Conservation (phyloP, 2,888 invertebrate genomes). For the Scrobipalpa costella region DNA sequence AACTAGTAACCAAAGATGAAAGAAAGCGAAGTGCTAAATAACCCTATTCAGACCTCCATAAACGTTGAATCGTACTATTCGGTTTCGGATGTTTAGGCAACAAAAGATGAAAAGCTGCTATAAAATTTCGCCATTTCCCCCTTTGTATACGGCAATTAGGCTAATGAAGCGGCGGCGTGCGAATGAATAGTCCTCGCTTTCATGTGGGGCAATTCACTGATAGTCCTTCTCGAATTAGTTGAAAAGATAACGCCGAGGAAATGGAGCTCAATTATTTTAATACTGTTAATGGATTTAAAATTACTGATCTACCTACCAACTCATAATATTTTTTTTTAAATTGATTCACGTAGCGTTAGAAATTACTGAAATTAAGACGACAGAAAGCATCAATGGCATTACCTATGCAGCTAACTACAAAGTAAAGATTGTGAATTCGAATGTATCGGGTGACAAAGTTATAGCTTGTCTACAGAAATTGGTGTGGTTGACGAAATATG, state of each 20-base stretch:
- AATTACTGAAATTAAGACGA: neutral
- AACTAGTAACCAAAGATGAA: slow-evolving; percentile 11
- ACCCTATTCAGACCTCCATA: slow-evolving; percentile 21
- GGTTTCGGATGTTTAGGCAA: slow-evolving; percentile 38
- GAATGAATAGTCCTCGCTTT: slow-evolving; percentile 76
- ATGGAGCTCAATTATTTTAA: slow-evolving; percentile 26
- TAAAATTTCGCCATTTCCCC: slow-evolving; percentile 74
- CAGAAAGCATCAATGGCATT: neutral
- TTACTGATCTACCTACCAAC: slow-evolving; percentile 10
- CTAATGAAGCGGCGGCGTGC: slow-evolving; percentile 72
- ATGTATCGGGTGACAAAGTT: too few species aligned
- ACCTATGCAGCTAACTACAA: too few species aligned
- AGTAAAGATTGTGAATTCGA: too few species aligned
- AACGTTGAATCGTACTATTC: slow-evolving; percentile 26
- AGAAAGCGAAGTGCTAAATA: slow-evolving; percentile 24
- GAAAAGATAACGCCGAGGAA: slow-evolving; percentile 33
- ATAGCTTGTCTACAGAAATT: too few species aligned
- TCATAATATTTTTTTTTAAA: neutral
- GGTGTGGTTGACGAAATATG: too few species aligned
- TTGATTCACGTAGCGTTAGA: neutral
- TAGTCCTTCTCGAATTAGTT: slow-evolving; percentile 61
- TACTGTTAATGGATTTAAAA: slow-evolving; percentile 26
- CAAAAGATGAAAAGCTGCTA: slow-evolving; percentile 72
- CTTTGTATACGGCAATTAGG: slow-evolving; percentile 76
- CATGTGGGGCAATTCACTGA: slow-evolving; percentile 77